Percentiles rank a stretch among this genome's conserved stretches.
Conservation (phyloP, 2,888 invertebrate species). For the Sussaba pulchella region DNA sequence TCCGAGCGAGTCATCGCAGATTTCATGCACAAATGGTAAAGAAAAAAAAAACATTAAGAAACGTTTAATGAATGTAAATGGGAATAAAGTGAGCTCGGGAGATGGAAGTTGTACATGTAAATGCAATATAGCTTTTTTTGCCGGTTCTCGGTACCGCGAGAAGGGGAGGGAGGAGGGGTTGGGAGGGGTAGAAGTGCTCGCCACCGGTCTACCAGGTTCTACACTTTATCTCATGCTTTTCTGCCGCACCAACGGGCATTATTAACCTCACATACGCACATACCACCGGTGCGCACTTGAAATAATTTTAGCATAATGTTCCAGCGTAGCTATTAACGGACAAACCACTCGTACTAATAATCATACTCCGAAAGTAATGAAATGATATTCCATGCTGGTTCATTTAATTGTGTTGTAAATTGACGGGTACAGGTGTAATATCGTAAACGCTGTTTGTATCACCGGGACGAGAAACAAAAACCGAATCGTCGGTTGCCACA, state of each 20-base stretch:
- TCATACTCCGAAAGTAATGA: not conserved
- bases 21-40: conserved; percentile 36
- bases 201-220: conserved; percentile 52
- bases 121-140: conserved; percentile 71
- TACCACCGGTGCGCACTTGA: conserved; percentile 19
- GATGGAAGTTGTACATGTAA: conserved; percentile 72
- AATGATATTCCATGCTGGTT: conserved; percentile 3
- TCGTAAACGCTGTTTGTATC: not conserved
- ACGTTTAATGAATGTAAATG: conserved; percentile 75
- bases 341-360: conserved; percentile 19
- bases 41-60: conserved; percentile 65
- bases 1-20: not conserved
- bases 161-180: not conserved
- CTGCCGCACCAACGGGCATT: conserved; percentile 18
- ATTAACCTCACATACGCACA: conserved; percentile 21
- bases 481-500: not conserved
- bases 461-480: not conserved
- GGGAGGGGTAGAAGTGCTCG: conserved; percentile 10
- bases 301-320: conserved; percentile 22
- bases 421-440: not conserved
- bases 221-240: conserved; percentile 13
- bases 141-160: conserved; percentile 26
- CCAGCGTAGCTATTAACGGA: conserved; percentile 10
- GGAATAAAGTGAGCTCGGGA: conserved; percentile 57
- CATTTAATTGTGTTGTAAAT: conserved; percentile 14